Base-by-base conservation (phyloP, 1,140 invertebrate species). In the Phortica variegata region DNA sequence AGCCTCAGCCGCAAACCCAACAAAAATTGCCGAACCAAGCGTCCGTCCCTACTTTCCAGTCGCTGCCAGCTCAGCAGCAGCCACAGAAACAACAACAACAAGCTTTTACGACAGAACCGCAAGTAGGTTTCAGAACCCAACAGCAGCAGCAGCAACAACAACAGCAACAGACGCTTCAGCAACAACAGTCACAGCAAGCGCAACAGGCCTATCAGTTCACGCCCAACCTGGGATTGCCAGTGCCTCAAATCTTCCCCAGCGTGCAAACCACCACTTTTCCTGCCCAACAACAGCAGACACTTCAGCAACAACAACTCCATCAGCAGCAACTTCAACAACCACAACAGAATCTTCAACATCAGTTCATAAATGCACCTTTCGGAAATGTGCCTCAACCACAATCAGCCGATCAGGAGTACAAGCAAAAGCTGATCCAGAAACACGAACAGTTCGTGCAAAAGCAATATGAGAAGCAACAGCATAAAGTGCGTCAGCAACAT, bases 371-470 rank as follows among this genome's bases (percentile, higher is more conserved):
- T 26, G 76, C 79, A 21, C 79, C 72, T 7, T 77, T 43, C 74
- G 13, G 8, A 10, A 38, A 40, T n/a, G 37, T 20, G 54, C 58
- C 77, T 54, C 73, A 72, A 69, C 17, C 51, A 2, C 71, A 72
- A 44, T 36, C 82, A 79, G 78, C 81, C 61, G 83, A 85, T 51
- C 80, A 72, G 46, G 71, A 74, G 17, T 71, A 72, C 44, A 75
- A 84, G 43, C 82, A 85, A 56, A 79, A 83, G 45, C 79, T 85
- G 8, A 85, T 85, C 51, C 83, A 85, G 56, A 85, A 85, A 63
- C 84, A 86, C 52, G 84, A 85, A 60, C 82, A 85, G 50, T 86
- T 85, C 55, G 81, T 85, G 13, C 82, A 85, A 55, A 85, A 83
- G 65, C 83, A 85, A 60, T 84, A 85, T 53, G 82, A 85, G 60